Conservation (phyloP, 2,888 invertebrate genomes). For the Caenorhabditis wallacei region DNA sequence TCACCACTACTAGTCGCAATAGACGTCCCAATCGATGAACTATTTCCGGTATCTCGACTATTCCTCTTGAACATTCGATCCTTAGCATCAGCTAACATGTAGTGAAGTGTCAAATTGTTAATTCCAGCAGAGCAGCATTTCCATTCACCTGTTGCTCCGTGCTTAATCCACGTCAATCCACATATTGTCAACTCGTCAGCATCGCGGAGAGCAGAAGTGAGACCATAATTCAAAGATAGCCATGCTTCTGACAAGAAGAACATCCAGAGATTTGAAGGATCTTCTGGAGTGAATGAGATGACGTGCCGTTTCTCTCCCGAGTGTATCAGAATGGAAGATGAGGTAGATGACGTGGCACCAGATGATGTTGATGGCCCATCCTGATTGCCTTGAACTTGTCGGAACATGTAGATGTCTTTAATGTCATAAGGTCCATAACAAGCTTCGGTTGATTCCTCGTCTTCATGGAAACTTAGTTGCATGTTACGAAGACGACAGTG, state of each 20-base stretch:
- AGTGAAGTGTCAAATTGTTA: conserved; percentile 46
- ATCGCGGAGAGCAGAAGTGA: conserved; percentile 30
- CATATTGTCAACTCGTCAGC: conserved; percentile 64
- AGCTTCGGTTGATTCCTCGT: conserved; percentile 67
- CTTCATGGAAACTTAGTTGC: conserved; percentile 75
- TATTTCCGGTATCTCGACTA: background rate
- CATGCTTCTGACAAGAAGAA: conserved; percentile 57
- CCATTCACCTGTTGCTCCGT: conserved; percentile 75
- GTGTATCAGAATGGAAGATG: conserved; percentile 27
- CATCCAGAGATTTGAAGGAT: conserved; percentile 49
- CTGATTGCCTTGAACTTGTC: background rate
- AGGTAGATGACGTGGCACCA: background rate
- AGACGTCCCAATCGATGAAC: background rate
- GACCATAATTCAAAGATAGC: conserved; percentile 34
- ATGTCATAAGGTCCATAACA: conserved; percentile 47
- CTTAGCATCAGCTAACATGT: conserved; percentile 42
- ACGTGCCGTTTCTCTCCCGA: conserved; percentile 33
- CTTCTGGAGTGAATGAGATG: conserved; percentile 50
- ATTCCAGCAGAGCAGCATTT: conserved; percentile 67
- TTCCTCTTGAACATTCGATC: conserved; percentile 26
- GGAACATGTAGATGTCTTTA: conserved; percentile 55
- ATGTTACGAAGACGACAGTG: conserved; percentile 73
- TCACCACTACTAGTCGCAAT: conserved; percentile 4
- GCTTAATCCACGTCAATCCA: conserved; percentile 75
- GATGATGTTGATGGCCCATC: background rate